Evolutionary conservation across 2,888 invertebrate species (phyloP).

Genomic region (Aleiodes alternator): DNA sequence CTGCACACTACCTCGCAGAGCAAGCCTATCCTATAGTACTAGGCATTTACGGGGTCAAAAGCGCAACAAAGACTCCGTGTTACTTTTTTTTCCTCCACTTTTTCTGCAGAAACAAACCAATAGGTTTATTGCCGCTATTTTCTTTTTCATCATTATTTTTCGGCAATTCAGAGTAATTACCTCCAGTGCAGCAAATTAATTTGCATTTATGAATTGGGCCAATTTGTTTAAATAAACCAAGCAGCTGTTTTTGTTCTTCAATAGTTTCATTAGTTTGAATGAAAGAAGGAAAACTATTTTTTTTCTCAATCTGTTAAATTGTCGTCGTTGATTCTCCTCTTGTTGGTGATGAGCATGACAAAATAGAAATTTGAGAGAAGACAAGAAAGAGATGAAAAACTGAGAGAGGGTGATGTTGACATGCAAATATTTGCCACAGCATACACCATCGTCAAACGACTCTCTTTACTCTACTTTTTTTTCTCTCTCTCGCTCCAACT

Average conservation of each 20-base stretch:
- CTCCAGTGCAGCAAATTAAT: too few relatives aligned
- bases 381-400: slow-evolving; percentile 5
- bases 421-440: slow-evolving; percentile 75
- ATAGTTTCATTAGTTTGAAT: neutral
- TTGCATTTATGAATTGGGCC: too few relatives aligned
- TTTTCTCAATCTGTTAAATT: too few relatives aligned
- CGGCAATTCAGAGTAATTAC: too few relatives aligned
- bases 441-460: slow-evolving; percentile 72
- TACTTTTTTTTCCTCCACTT: slow-evolving; percentile 20
- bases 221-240: too few relatives aligned
- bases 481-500: slow-evolving; percentile 30
- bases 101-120: neutral
- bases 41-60: slow-evolving; percentile 65
- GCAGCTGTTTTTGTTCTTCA: slow-evolving; percentile 15
- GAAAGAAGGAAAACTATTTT: slow-evolving; percentile 1
- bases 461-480: slow-evolving; percentile 58
- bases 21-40: slow-evolving; percentile 38
- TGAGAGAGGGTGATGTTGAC: slow-evolving; percentile 63
- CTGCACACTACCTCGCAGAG: slow-evolving; percentile 50
- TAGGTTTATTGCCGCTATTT: slow-evolving; percentile 1
- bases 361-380: neutral
- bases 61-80: slow-evolving; percentile 68
- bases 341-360: neutral
- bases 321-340: neutral
- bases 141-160: slow-evolving; percentile 7